Percentiles rank a stretch among this genome's conserved stretches.
Evolutionary conservation across 2,888 invertebrate species (phyloP).

Genomic region (Rugalucina vietnamica): DNA sequence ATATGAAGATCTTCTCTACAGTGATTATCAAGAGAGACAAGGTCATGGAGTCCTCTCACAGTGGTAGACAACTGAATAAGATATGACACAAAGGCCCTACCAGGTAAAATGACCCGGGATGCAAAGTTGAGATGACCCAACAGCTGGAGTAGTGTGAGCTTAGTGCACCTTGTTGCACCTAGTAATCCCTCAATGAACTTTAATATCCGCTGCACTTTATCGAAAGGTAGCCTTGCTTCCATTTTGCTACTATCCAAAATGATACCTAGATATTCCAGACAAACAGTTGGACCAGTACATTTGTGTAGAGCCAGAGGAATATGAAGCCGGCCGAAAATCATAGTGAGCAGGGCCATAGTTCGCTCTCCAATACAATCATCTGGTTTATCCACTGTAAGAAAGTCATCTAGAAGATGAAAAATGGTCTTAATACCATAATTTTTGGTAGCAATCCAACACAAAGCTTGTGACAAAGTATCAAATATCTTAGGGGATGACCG

Average conservation of each 20-base stretch:
- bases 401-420: slow-evolving; percentile 54
- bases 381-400: slow-evolving; percentile 32
- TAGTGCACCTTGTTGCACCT: slow-evolving; percentile 11
- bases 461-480: slow-evolving; percentile 34
- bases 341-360: slow-evolving; percentile 45
- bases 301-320: slow-evolving; percentile 48
- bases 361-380: slow-evolving; percentile 18
- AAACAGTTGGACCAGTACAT: slow-evolving; percentile 36
- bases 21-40: neutral
- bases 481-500: slow-evolving; percentile 51
- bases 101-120: slow-evolving; percentile 22
- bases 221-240: slow-evolving; percentile 42
- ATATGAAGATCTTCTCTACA: slow-evolving; percentile 28
- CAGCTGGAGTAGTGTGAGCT: slow-evolving; percentile 33
- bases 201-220: slow-evolving; percentile 39
- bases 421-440: slow-evolving; percentile 42
- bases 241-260: slow-evolving; percentile 29
- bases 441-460: slow-evolving; percentile 49
- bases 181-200: neutral
- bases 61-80: slow-evolving; percentile 29
- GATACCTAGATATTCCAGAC: slow-evolving; percentile 49
- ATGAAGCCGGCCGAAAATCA: slow-evolving; percentile 38
- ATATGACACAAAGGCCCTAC: slow-evolving; percentile 31
- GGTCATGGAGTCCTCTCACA: neutral
- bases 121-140: slow-evolving; percentile 36